Evolutionary conservation across 2,113 vertebrate species (phyloP), one percentile per base, ranked within the genome.

Genomic region (Bolborhynchus lineola): DNA sequence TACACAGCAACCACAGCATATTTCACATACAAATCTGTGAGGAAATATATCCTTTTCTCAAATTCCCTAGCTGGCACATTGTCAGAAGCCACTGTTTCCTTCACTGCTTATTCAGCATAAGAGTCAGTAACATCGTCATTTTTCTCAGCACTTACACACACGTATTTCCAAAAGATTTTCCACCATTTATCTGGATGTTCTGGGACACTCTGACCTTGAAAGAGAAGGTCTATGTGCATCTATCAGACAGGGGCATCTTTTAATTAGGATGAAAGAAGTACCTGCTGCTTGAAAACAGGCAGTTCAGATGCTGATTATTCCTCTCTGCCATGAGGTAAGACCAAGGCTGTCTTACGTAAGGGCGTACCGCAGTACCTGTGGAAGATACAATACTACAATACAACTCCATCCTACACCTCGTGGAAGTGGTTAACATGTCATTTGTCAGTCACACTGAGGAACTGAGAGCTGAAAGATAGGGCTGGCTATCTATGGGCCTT

Each of bases 291-390:
- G 79, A 85, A 76, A 68, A 24, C 20, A 59, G 57, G 67, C 26
- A 15, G 70, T 21, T 82, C 49, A 21, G n/a, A 18, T 53, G 17
- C 6, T 53, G 57, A 18, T 31, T 59, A 31, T 33, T 50, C 39
- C 69, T 87, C 69, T 72, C 41, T 35, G 49, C 70, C 49, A 7
- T 10, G 37, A 72, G 25, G 24, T 7, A 76, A 82, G 44, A 37
- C 21, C 33, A 31, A 72, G 46, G 74, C 7, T 29, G 2, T 4
- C 33, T 63, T 55, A 50, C 1, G 0, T 33, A 63, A 69, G n/a
- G 18, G 16, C 2, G 0, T 21, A 4, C 9, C 0, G 3, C 25
- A 70, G 64, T 25, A 59, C 11, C 24, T 16, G 44, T 2, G 21
- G 49, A 72, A 75, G 37, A 6, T 26, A 37, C 0, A 0, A 17